Evolutionary conservation across 2,888 invertebrate genomes (phyloP), one percentile per base, ranked within the genome.

Genomic region (Ornithoptera alexandrae): DNA sequence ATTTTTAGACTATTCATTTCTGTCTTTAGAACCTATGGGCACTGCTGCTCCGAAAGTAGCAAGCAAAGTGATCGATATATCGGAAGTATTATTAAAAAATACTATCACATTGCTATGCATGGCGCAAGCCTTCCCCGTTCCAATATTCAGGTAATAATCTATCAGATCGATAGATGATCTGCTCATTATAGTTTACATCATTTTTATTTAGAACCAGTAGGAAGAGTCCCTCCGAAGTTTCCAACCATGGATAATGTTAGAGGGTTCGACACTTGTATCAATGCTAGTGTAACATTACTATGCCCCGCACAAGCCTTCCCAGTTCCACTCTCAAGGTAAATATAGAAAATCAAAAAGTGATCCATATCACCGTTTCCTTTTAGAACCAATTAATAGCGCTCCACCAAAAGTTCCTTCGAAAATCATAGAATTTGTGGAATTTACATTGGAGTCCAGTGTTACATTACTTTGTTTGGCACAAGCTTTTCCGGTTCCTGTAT

Each of bases 301-400:
- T 96, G 96, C 84, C 95, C 95, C 67, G 96, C 96, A 75, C 96
- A 96, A 90, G 95, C 94, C 60, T 94, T 93, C 81, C 95, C 95
- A 75, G 90, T 93, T 71, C 94, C 95, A 74, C 83, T 90, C 71
- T 95, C 93, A 90, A 95, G 94, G 95, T 95, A 94, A 89, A 72
- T 78, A 78, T 71, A 73, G 73, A 76, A 75, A 75, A 75, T 72
- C 72, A n/a, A 12, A 61, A 62, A 61, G 22, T 64, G 61, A 64
- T 61, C 60, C n/a, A 24, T 79, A 75, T 77, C 68, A 73, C 50
- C 74, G 79, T 84, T 83, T 84, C 82, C 78, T 89, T 90, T 81
- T 90, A 96, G 96, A 96, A 77, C 95, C 96, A 68, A 93, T 95
- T 76, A 95, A 95, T 92, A 95, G 95, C 81, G 93, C 95, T 63